Evolutionary conservation across 2,113 vertebrate species (phyloP), one percentile per base, ranked within the genome.

Genomic region (Petrocephalus microphthalmus): DNA sequence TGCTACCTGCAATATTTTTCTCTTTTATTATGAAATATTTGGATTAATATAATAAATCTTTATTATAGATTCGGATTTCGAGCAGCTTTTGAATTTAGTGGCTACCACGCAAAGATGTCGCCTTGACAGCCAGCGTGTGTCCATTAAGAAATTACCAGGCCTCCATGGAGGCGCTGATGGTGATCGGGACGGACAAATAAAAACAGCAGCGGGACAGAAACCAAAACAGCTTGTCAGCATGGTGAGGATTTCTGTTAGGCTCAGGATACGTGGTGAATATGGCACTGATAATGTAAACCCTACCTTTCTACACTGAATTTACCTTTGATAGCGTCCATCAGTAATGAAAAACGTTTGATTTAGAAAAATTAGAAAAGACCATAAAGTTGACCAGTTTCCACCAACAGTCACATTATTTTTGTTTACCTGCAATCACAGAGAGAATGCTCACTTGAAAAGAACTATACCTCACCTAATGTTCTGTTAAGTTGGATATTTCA

Each of bases 81-180:
- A 97, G 29, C 92, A 71, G 60, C 92, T 97, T 20, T 95, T 98
- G 91, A 95, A 91, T 88, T 94, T 97, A 91, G 51, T 98, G 92
- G 93, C 95, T n/a, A 92, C 92, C 87, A 95, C 95, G 49, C 97
- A 97, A 91, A 94, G 94, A 22, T 93, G 87, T 15, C 93, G 95
- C 47, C 93, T 98, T 11, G 95, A 97, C 3, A 96, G 97, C 92
- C 97, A 98, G 89, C 94, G 96, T 1, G 96, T 94, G 47, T 94
- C 91, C 1, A 91, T 97, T 87, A 93, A 90, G n/a, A 85, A 93
- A 83, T 91, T 97, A 85, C 95, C 96, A 33, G 95, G 94, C 83
- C 92, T 95, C 90, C 89, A 94, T 78, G 49, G 88, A 2, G 67
- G 87, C 60, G 33, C 91, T 93, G 10, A 33, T 91, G 42, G 90